phyloP scores from a whole-genome alignment of 1,140 invertebrate genomes.

The Cryptotermes secundus region DNA sequence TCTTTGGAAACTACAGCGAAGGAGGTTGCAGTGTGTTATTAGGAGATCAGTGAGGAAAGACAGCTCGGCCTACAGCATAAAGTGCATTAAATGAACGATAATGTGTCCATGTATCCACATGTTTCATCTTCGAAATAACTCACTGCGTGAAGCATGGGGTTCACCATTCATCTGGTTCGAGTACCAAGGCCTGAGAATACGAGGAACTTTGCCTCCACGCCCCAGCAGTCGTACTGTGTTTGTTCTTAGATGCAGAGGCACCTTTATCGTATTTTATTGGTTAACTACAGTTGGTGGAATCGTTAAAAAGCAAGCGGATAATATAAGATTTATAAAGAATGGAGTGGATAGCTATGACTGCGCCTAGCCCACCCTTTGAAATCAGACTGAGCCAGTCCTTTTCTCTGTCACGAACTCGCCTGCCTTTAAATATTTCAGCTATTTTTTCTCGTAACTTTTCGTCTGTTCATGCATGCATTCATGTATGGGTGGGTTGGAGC shows the following conservation, averaged over 20 bases:
- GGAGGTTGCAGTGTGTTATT: no score
- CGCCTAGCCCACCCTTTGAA: constrained; percentile 25
- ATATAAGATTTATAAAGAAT: constrained; percentile 29
- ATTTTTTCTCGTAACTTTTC: constrained; percentile 29
- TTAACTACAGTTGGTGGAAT: constrained; percentile 25
- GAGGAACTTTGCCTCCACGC: no score
- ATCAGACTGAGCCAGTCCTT: constrained; percentile 29
- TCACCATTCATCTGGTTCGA: no score
- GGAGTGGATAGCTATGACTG: constrained; percentile 27
- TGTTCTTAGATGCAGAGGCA: neutral
- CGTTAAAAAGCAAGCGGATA: constrained; percentile 24
- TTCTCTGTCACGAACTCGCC: constrained; percentile 30
- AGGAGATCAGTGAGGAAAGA: no score
- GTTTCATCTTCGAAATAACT: no score
- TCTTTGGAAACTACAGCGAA: no score
- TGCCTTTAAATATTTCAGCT: constrained; percentile 30
- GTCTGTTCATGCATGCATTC: constrained; percentile 29
- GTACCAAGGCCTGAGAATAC: no score
- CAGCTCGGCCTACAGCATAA: no score
- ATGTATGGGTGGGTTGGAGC: constrained; percentile 21
- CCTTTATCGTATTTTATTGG: neutral
- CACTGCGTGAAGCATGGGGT: no score
- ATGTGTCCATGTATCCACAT: no score
- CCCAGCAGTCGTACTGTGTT: no score
- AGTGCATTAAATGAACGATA: no score